These are phyloP conservation scores for Furnarius figulus DNA, from an alignment of 2,113 vertebrate species.

Conservation along the genomic window DNA sequence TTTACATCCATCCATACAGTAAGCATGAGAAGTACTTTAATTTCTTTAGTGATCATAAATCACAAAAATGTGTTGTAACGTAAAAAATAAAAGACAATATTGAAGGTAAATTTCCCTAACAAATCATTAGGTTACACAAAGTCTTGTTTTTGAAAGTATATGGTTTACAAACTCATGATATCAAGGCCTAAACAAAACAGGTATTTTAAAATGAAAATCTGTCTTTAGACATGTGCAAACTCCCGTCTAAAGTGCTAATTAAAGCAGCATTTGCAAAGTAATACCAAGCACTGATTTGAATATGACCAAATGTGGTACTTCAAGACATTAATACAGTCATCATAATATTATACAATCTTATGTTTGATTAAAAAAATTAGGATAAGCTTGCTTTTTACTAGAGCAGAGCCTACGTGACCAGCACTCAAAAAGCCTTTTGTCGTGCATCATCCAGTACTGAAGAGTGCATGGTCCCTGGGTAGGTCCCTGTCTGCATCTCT, in stretches of 20 bases:
- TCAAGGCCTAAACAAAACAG: neutral
- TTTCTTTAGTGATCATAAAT: neutral
- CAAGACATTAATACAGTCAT: neutral
- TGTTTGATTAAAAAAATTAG: neutral
- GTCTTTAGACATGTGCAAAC: neutral
- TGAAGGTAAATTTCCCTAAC: neutral
- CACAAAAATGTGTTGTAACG: neutral
- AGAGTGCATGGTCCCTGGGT: neutral
- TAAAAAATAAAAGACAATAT: neutral
- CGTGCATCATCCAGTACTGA: neutral
- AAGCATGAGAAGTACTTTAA: neutral
- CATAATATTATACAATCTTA: neutral
- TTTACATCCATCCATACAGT: neutral
- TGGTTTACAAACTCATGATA: neutral
- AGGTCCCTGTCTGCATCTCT: neutral
- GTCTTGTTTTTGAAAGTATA: neutral
- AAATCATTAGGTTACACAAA: neutral
- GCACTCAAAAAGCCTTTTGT: neutral
- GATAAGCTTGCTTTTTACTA: neutral
- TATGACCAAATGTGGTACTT: neutral
- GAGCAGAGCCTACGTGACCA: neutral
- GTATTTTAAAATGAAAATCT: neutral
- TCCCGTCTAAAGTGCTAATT: neutral
- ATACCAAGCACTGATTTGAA: constrained; percentile 10
- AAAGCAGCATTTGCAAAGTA: constrained; percentile 33